Evolutionary conservation across 2,797 vertebrate genomes (phyloP).

Genomic region (Galaxias olidus): DNA sequence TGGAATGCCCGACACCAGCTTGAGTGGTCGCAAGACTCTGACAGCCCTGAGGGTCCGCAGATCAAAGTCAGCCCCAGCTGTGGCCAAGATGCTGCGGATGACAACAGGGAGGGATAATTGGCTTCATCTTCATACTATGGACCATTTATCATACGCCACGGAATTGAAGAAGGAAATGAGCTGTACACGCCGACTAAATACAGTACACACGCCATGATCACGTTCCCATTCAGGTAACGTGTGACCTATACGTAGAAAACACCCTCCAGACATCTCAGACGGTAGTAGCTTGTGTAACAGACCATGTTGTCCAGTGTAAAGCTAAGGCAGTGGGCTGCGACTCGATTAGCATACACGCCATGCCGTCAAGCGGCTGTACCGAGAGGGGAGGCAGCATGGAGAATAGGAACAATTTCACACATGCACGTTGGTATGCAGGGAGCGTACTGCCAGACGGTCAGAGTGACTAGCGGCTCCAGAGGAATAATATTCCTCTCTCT

Average conservation of each 20-base stretch:
- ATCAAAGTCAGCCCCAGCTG: constrained; percentile 90
- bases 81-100: constrained; percentile 88
- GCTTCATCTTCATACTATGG: not conserved
- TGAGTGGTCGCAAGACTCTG: constrained; percentile 90
- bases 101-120: not conserved
- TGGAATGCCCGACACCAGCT: constrained; percentile 94
- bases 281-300: too few species aligned
- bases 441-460: not conserved
- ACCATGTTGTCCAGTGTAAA: too few species aligned
- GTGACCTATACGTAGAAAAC: too few species aligned
- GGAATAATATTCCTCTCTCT: not conserved
- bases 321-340: too few species aligned
- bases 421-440: constrained; percentile 5
- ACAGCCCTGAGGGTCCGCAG: constrained; percentile 91
- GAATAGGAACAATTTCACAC: constrained; percentile 17
- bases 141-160: too few species aligned
- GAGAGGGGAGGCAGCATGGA: not conserved
- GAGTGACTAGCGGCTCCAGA: not conserved
- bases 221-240: too few species aligned
- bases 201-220: too few species aligned
- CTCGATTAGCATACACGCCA: too few species aligned
- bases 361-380: not conserved
- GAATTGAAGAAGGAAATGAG: too few species aligned
- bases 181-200: too few species aligned
- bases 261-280: too few species aligned